phyloP scores from a whole-genome alignment of 2,113 vertebrate species.

The Prietella phreatophila region DNA sequence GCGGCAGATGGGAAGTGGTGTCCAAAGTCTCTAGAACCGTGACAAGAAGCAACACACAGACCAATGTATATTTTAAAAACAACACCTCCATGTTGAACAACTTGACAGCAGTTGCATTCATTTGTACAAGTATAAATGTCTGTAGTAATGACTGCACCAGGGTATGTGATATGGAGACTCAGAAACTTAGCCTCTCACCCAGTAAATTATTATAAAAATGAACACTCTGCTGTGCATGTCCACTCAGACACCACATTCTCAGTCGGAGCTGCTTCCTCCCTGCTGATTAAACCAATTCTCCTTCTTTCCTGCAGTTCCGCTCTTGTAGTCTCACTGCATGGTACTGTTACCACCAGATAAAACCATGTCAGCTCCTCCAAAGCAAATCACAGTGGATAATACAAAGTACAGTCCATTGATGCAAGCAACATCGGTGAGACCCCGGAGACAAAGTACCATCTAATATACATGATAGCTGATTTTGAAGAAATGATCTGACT shows the following conservation, averaged over 20 bases:
- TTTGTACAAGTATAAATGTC: background rate
- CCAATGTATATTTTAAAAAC: background rate
- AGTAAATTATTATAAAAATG: conserved; percentile 17
- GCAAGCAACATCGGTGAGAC: background rate
- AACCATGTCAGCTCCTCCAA: background rate
- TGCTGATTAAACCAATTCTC: conserved; percentile 4
- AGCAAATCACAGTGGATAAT: background rate
- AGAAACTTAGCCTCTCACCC: conserved; percentile 3
- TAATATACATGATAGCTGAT: background rate
- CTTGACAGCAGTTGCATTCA: conserved; percentile 2
- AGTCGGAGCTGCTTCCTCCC: conserved; percentile 5
- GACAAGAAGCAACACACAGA: background rate
- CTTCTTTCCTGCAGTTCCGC: conserved; percentile 8
- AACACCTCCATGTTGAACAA: background rate
- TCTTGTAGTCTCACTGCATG: conserved; percentile 19
- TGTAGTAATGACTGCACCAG: background rate
- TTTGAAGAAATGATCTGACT: background rate
- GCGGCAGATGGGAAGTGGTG: no score
- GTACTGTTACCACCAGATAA: conserved; percentile 15
- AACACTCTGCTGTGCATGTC: conserved; percentile 17
- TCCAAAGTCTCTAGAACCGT: no score
- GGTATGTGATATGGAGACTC: background rate
- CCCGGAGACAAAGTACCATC: background rate
- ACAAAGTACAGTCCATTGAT: conserved; percentile 9
- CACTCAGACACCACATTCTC: background rate